Percentiles rank a stretch among this genome's conserved stretches.
Conservation (phyloP, 2,888 invertebrate species). For the Gari tellinella region DNA sequence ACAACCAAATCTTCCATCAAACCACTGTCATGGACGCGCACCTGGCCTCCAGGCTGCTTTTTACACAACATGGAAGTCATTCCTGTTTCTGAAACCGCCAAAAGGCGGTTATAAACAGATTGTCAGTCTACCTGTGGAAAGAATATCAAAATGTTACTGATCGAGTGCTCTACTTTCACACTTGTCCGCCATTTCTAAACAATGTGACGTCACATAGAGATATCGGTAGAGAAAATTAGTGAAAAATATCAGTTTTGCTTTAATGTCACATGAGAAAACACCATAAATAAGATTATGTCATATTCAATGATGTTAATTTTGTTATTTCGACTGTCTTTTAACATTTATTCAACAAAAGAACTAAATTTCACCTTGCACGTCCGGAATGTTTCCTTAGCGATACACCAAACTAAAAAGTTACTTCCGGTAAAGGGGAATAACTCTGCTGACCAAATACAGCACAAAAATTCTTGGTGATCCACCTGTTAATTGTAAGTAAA, state of each 20-base stretch:
- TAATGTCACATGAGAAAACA: too few species aligned
- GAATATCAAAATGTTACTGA: not conserved
- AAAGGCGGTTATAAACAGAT: conserved; percentile 16
- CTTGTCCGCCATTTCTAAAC: conserved; percentile 71
- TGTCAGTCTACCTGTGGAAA: conserved; percentile 2
- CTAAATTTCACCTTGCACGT: not conserved
- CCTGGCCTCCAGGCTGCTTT: conserved; percentile 72
- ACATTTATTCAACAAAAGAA: too few species aligned
- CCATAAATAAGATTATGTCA: too few species aligned
- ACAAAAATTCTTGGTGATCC: conserved; percentile 14
- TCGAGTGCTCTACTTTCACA: not conserved
- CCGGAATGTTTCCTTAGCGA: conserved; percentile 42
- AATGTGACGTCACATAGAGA: conserved; percentile 76
- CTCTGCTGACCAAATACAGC: conserved; percentile 14
- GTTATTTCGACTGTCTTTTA: too few species aligned
- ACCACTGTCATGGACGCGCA: conserved; percentile 67
- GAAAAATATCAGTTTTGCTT: too few species aligned
- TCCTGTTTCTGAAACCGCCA: conserved; percentile 22
- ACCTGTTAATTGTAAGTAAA: conserved; percentile 5
- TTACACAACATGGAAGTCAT: conserved; percentile 77
- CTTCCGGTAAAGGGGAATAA: conserved; percentile 51
- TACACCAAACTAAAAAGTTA: conserved; percentile 7
- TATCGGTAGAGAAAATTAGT: too few species aligned
- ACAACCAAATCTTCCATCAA: conserved; percentile 56
- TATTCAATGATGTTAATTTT: too few species aligned